These are phyloP conservation scores for Galleria mellonella DNA, from an alignment of 1,140 invertebrate genomes.

Conservation along the genomic window DNA sequence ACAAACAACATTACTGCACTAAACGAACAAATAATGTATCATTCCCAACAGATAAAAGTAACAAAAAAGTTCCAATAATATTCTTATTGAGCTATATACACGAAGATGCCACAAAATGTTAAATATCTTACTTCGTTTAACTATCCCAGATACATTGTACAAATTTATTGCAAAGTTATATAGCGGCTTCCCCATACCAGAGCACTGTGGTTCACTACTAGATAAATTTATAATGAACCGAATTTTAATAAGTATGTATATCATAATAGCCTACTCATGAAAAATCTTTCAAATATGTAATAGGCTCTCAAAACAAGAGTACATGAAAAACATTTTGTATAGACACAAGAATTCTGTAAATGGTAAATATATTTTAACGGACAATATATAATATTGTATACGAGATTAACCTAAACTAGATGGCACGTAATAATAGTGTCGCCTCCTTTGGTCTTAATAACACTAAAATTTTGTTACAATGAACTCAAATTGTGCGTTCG, in stretches of 20 bases:
- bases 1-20: not conserved
- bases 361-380: constrained; percentile 76
- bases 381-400: constrained; percentile 75
- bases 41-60: no score
- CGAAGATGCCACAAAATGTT: constrained; percentile 42
- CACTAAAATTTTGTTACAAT: constrained; percentile 50
- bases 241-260: constrained; percentile 39
- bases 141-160: constrained; percentile 37
- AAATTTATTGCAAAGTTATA: constrained; percentile 52
- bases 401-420: constrained; percentile 75
- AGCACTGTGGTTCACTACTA: constrained; percentile 30
- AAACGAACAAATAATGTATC: no score
- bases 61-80: no score
- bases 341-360: constrained; percentile 75
- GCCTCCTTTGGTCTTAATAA: constrained; percentile 66
- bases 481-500: constrained; percentile 67
- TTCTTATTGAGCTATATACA: constrained; percentile 20
- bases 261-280: constrained; percentile 47
- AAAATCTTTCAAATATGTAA: constrained; percentile 62
- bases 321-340: constrained; percentile 74
- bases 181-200: constrained; percentile 39
- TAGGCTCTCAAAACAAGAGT: constrained; percentile 76
- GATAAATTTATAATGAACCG: constrained; percentile 46
- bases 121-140: constrained; percentile 19
- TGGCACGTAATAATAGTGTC: constrained; percentile 74